Evolutionary conservation across 2,888 invertebrate species (phyloP).

Genomic region (Epinotia bilunana): DNA sequence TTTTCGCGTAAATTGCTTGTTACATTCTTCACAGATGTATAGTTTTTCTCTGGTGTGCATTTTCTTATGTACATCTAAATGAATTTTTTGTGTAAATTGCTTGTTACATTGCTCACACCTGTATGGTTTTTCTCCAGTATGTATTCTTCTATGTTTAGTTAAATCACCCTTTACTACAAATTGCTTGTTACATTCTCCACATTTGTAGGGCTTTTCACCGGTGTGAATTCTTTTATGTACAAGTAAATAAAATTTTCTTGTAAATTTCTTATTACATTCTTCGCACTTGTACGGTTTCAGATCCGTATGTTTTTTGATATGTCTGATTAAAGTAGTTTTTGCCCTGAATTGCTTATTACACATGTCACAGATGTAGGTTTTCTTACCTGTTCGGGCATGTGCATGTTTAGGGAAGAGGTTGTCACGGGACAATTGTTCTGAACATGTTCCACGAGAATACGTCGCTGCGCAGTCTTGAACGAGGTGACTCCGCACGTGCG

Average conservation of each 20-base stretch:
- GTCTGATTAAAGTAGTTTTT: not conserved
- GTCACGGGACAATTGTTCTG: not conserved
- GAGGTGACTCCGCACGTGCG: too few relatives aligned
- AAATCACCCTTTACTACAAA: too few relatives aligned
- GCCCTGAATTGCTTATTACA: conserved; percentile 1
- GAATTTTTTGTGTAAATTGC: not conserved
- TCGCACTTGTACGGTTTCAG: not conserved
- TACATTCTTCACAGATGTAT: not conserved
- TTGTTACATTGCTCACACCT: not conserved
- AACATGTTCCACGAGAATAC: too few relatives aligned
- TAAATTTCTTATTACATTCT: not conserved
- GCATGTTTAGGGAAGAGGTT: not conserved
- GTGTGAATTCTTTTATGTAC: not conserved
- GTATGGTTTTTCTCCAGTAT: too few relatives aligned
- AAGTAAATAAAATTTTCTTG: too few relatives aligned
- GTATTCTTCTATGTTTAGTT: too few relatives aligned
- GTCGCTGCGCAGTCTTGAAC: too few relatives aligned
- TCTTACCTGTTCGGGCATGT: not conserved
- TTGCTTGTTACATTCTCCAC: too few relatives aligned
- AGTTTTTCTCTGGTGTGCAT: not conserved
- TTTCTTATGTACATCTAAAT: not conserved
- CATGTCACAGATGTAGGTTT: not conserved
- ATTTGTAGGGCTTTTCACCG: too few relatives aligned
- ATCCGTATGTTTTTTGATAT: not conserved
- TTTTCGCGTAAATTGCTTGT: not conserved